Percentiles rank a stretch among this genome's conserved stretches.
phyloP scores from a whole-genome alignment of 2,797 vertebrate species.

The Setipinna tenuifilis region DNA sequence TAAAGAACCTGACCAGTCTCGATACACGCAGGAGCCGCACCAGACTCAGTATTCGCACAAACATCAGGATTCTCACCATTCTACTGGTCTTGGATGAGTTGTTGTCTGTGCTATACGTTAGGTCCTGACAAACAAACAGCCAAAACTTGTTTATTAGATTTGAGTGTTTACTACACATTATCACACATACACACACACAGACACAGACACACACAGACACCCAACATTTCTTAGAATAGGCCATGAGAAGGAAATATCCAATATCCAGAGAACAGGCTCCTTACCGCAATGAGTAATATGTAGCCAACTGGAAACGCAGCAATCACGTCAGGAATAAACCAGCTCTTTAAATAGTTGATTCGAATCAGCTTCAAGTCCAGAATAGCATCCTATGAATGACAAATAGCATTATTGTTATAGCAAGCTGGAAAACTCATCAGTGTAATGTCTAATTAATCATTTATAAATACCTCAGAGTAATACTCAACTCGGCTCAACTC shows the following conservation, averaged over 20 bases:
- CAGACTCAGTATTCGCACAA: conserved; percentile 78
- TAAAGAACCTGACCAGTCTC: conserved; percentile 77
- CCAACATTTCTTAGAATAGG: neutral
- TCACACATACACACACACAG: neutral
- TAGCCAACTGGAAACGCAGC: conserved; percentile 81
- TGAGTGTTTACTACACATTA: neutral
- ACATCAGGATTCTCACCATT: conserved; percentile 82
- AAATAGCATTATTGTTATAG: neutral
- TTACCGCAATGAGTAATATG: conserved; percentile 79
- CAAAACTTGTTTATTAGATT: conserved; percentile 1
- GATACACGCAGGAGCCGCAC: conserved; percentile 77
- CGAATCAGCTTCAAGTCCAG: conserved; percentile 78
- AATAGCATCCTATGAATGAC: conserved; percentile 70
- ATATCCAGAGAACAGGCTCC: conserved; percentile 26
- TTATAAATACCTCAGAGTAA: conserved; percentile 20
- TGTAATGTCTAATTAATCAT: conserved; percentile 44
- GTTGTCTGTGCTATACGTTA: conserved; percentile 70
- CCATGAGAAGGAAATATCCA: neutral
- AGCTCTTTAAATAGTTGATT: conserved; percentile 75
- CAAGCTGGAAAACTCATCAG: neutral
- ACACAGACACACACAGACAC: neutral
- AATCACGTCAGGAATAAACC: conserved; percentile 79
- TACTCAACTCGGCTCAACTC: too few species aligned
- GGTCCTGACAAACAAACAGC: conserved; percentile 57
- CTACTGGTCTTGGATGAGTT: conserved; percentile 73